Evolutionary conservation across 2,113 vertebrate species (phyloP).

Genomic region (Thamnophis sirtalis): DNA sequence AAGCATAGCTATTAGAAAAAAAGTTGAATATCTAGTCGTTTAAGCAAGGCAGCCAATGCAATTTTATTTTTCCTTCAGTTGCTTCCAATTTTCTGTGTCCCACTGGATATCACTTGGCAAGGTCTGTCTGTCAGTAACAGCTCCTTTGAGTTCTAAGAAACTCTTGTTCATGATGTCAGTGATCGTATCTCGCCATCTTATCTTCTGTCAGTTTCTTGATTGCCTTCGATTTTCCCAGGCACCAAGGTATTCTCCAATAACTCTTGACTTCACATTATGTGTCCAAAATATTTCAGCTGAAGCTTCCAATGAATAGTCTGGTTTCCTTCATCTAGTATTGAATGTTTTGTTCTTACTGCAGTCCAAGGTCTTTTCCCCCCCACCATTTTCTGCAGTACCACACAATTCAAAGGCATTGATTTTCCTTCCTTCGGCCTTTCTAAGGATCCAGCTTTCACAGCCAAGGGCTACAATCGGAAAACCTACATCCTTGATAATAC

Average conservation of each 20-base stretch:
- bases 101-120: neutral
- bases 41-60: neutral
- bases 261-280: neutral
- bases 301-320: neutral
- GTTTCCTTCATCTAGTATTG: neutral
- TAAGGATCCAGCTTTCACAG: neutral
- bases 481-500: neutral
- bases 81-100: neutral
- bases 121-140: neutral
- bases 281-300: neutral
- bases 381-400: neutral
- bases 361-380: neutral
- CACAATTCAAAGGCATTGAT: neutral
- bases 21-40: neutral
- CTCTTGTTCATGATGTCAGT: neutral
- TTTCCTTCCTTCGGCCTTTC: neutral
- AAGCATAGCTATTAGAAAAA: neutral
- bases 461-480: neutral
- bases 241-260: neutral
- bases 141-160: neutral
- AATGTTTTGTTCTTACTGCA: neutral
- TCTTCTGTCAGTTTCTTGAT: neutral
- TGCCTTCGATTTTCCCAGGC: neutral
- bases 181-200: neutral
- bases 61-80: neutral